phyloP scores from a whole-genome alignment of 2,113 vertebrate species.

The Rhinolophus sinicus region DNA sequence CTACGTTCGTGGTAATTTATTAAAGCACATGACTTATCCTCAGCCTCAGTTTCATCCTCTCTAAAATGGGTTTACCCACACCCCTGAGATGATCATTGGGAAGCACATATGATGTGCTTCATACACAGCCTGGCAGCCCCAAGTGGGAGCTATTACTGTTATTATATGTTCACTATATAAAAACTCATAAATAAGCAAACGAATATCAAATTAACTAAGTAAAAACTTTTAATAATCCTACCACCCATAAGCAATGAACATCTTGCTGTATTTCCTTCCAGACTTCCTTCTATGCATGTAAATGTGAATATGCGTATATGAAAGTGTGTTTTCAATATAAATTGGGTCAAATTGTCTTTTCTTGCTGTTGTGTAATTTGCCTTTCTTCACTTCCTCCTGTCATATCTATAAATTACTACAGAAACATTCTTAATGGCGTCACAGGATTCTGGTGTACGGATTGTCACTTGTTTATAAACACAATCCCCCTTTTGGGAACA shows the following conservation, averaged over 20 bases:
- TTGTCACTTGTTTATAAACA: neutral
- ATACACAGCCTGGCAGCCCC: neutral
- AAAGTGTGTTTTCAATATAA: neutral
- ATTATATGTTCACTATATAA: neutral
- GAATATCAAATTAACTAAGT: neutral
- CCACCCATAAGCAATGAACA: neutral
- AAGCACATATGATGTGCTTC: neutral
- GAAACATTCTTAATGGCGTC: neutral
- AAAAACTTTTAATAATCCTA: neutral
- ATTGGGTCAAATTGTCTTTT: neutral
- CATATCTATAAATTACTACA: neutral
- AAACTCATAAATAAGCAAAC: neutral
- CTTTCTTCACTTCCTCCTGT: neutral
- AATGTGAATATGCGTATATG: neutral
- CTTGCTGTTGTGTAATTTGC: neutral
- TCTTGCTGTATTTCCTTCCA: neutral
- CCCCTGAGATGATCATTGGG: neutral
- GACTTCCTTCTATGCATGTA: neutral
- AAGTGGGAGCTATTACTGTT: neutral
- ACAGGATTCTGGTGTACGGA: neutral
- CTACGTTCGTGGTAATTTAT: neutral
- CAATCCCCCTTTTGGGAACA: neutral
- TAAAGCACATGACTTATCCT: neutral
- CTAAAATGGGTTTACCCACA: neutral
- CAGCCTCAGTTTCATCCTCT: neutral